Evolutionary conservation across 2,888 invertebrate species (phyloP).

Genomic region (Scelioninae gen. 1): DNA sequence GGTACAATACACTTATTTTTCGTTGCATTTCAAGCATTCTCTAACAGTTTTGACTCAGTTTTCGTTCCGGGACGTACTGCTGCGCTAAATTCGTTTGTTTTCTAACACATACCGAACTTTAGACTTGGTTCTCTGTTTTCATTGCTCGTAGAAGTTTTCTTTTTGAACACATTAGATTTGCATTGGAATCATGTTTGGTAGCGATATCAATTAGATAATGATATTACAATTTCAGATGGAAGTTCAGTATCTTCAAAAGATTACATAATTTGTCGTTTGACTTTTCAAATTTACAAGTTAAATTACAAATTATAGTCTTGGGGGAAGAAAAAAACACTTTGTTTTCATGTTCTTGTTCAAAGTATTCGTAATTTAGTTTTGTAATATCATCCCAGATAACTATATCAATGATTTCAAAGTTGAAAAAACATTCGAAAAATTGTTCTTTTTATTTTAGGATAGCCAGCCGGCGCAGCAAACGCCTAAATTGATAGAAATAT

Average conservation of each 20-base stretch:
- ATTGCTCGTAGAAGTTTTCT: slow-evolving; percentile 29
- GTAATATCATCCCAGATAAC: no score
- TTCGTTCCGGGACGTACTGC: slow-evolving; percentile 21
- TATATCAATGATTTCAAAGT: no score
- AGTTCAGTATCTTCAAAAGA: background rate
- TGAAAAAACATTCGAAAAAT: background rate
- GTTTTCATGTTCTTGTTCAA: background rate
- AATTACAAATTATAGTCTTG: no score
- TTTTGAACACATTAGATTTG: slow-evolving; percentile 12
- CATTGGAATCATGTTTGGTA: slow-evolving; percentile 13
- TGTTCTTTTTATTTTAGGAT: slow-evolving; percentile 81
- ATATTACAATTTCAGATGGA: background rate
- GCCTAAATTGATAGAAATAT: slow-evolving; percentile 70
- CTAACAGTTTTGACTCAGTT: background rate
- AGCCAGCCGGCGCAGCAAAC: slow-evolving; percentile 87
- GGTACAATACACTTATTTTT: slow-evolving; percentile 79
- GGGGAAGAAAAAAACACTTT: no score
- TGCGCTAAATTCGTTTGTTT: slow-evolving; percentile 5
- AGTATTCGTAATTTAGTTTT: background rate
- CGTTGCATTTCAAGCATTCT: slow-evolving; percentile 61
- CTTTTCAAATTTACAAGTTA: no score
- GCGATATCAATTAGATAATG: background rate
- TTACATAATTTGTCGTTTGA: no score
- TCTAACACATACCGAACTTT: slow-evolving; percentile 35
- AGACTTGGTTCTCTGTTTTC: slow-evolving; percentile 20